A percentile compares a stretch with the other conserved stretches of the same genome.
Conservation (phyloP, 2,113 vertebrate species). For the Bubalus kerabau region DNA sequence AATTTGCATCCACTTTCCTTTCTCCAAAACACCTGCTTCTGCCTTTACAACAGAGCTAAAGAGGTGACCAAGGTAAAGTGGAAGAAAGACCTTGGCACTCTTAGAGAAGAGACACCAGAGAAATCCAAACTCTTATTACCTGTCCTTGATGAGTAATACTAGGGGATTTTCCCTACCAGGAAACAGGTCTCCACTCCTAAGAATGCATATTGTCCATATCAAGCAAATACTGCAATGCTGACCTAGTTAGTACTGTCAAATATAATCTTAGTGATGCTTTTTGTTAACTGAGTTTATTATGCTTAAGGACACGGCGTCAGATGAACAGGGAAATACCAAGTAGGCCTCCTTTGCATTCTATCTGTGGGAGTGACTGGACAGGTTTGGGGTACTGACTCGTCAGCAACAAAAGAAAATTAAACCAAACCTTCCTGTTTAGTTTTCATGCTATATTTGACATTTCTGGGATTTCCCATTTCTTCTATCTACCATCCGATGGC, state of each 20-base stretch:
- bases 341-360: background rate
- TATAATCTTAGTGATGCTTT: constrained; percentile 25
- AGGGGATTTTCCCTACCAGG: constrained; percentile 35
- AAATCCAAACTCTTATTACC: background rate
- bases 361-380: constrained; percentile 28
- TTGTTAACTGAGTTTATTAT: constrained; percentile 53
- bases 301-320: constrained; percentile 34
- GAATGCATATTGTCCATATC: background rate
- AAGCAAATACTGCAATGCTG: background rate
- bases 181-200: background rate
- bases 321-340: constrained; percentile 42
- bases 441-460: background rate
- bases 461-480: constrained; percentile 7
- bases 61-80: background rate
- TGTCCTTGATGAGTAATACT: constrained; percentile 7
- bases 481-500: background rate
- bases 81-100: background rate
- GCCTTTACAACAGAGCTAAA: background rate
- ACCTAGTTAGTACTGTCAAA: constrained; percentile 38
- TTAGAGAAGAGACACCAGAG: background rate
- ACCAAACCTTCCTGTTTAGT: background rate
- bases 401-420: constrained; percentile 33
- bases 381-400: constrained; percentile 39
- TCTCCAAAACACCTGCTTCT: background rate
- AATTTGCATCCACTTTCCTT: background rate